Percentiles rank a stretch among this genome's conserved stretches.
phyloP scores from a whole-genome alignment of 2,888 invertebrate genomes.

The Nasonovia ribisnigri region DNA sequence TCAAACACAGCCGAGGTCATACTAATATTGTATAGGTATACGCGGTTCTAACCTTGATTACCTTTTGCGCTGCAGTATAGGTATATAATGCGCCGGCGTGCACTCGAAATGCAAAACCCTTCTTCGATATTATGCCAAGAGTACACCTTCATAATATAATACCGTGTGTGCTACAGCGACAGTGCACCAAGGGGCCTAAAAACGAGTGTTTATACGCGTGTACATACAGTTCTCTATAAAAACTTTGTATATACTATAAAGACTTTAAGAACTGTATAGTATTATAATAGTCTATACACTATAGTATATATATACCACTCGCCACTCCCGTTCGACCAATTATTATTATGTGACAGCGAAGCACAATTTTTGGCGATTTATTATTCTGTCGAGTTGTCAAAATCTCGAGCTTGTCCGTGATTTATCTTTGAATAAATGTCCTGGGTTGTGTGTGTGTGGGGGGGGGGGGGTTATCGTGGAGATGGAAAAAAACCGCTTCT shows the following conservation, averaged over 20 bases:
- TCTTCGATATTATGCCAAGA: background rate
- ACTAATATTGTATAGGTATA: background rate
- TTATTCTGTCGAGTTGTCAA: constrained; percentile 60
- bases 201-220: background rate
- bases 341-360: background rate
- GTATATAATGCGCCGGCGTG: background rate
- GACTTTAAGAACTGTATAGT: background rate
- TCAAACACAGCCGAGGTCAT: constrained; percentile 26
- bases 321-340: constrained; percentile 38
- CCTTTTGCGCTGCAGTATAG: constrained; percentile 14
- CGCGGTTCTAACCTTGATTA: constrained; percentile 44
- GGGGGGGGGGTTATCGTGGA: background rate
- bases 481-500: constrained; percentile 32
- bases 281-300: background rate
- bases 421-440: constrained; percentile 50
- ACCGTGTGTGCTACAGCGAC: background rate
- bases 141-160: background rate
- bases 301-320: background rate
- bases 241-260: background rate
- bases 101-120: constrained; percentile 35
- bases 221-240: background rate
- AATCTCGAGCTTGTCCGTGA: constrained; percentile 52
- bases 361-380: constrained; percentile 48
- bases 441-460: too few species aligned
- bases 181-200: background rate